Evolutionary conservation across 1,140 invertebrate species (phyloP), one percentile per base, ranked within the genome.

Genomic region (Heterodera schachtii): DNA sequence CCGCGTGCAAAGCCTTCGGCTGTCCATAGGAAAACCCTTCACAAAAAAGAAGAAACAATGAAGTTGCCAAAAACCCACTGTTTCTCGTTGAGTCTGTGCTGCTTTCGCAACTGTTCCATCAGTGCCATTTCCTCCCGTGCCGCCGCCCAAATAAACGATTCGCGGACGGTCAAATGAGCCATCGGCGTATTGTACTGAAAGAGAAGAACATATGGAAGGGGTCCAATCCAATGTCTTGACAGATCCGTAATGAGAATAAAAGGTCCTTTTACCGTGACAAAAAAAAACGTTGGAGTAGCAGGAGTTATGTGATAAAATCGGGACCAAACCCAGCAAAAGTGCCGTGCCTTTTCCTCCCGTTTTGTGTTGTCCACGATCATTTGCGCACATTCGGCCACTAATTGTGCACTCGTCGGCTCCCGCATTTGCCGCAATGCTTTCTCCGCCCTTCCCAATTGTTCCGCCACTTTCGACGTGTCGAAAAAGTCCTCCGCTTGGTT

Each of bases 121-220:
- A 82, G 47, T 19, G 52, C 43, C 46, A 60, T 46, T 71, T 82
- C 78, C 11, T 80, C 79, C 19, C 79, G 60, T 13, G 67, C 81
- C 3, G 81, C 81, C n/a, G 81, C 80, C 81, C 81, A 82, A 16
- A 82, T 46, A 82, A 82, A 82, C 31, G 81, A 80, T 9, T 82
- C 81, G 6, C 81, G 81, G 8, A 82, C 52, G 9, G 78, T 47
- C 70, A 74, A 44, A 60, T 82, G 78, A 16, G 64, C 52, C 67
- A 82, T 67, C 66, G 49, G 64, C 7, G 79, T 82, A 49, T 49
- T 46, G 60, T 82, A 43, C 75, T 78, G 41, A 78, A 41, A 60
- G 6, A 13, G 9, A 11, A 41, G 31, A 31, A 31, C 31, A 31
- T 31, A 31, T 31, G 31, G 31, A 31, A 31, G 31, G 31, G 31